Percentiles rank a stretch among this genome's conserved stretches.
Evolutionary conservation across 2,113 vertebrate species (phyloP).

Genomic region (Lanius collurio): DNA sequence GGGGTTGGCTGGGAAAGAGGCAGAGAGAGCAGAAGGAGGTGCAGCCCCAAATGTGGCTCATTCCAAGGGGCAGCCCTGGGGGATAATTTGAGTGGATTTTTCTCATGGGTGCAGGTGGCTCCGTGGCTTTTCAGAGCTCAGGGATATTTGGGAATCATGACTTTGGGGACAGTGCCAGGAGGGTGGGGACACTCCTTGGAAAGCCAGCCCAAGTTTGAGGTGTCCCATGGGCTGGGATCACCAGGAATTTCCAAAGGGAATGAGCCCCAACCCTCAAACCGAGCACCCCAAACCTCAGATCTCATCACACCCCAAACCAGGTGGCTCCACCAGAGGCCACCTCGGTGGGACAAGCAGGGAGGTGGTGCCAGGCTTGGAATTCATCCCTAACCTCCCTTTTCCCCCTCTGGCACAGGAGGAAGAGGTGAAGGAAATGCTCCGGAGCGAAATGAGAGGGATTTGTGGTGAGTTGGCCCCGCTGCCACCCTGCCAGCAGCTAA

Average conservation of each 20-base stretch:
- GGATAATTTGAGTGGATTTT: background rate
- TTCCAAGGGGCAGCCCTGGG: background rate
- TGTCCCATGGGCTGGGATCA: background rate
- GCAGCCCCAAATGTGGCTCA: background rate
- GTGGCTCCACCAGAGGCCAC: background rate
- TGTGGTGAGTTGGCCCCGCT: constrained; percentile 77
- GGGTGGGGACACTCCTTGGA: background rate
- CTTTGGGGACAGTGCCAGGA: background rate
- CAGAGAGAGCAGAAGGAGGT: background rate
- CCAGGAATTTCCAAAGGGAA: background rate
- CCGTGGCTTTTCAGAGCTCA: background rate
- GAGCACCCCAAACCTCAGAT: rapidly evolving
- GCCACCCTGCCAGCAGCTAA: background rate
- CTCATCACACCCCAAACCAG: background rate
- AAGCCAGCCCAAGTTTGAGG: background rate
- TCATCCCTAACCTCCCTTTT: background rate
- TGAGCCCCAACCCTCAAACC: rapidly evolving
- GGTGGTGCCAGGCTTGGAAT: rapidly evolving
- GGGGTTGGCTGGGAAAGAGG: background rate
- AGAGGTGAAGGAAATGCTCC: constrained; percentile 83
- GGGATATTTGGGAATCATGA: background rate
- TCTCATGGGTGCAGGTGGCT: background rate
- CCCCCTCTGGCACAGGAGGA: constrained; percentile 64
- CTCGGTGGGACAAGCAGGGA: background rate
- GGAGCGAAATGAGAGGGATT: constrained; percentile 76